Conservation (phyloP, 2,113 vertebrate genomes). For the Centropristis striata region DNA sequence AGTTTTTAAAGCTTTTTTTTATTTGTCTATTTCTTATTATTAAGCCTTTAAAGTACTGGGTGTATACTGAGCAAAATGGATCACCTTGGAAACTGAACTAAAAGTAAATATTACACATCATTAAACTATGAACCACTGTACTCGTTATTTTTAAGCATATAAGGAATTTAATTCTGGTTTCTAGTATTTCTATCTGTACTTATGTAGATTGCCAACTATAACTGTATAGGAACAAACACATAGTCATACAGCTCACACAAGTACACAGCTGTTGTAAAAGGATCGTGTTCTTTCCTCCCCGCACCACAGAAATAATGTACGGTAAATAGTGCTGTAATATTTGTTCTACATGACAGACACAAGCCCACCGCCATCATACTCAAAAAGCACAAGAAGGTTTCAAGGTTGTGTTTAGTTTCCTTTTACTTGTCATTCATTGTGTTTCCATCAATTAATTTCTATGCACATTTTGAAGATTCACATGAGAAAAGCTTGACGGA, state of each 20-base stretch:
- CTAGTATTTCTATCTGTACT: background rate
- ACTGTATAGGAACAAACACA: background rate
- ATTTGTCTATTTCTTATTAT: background rate
- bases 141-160: background rate
- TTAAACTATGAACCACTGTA: background rate
- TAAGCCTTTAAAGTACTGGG: background rate
- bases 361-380: too few relatives aligned
- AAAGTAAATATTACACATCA: slow-evolving; percentile 5
- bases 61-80: slow-evolving; percentile 7
- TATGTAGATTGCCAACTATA: background rate
- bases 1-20: background rate
- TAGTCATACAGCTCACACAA: background rate
- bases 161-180: background rate
- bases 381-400: too few relatives aligned
- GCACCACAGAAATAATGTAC: too few relatives aligned
- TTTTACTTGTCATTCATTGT: too few relatives aligned
- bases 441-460: too few relatives aligned
- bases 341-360: too few relatives aligned
- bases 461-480: too few relatives aligned
- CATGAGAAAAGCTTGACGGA: too few relatives aligned
- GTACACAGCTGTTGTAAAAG: background rate
- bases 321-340: too few relatives aligned
- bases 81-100: slow-evolving; percentile 18
- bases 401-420: too few relatives aligned
- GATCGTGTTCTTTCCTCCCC: too few relatives aligned